Base-by-base conservation (phyloP, 2,888 invertebrate species). In the Meiosimyza platycephala region DNA sequence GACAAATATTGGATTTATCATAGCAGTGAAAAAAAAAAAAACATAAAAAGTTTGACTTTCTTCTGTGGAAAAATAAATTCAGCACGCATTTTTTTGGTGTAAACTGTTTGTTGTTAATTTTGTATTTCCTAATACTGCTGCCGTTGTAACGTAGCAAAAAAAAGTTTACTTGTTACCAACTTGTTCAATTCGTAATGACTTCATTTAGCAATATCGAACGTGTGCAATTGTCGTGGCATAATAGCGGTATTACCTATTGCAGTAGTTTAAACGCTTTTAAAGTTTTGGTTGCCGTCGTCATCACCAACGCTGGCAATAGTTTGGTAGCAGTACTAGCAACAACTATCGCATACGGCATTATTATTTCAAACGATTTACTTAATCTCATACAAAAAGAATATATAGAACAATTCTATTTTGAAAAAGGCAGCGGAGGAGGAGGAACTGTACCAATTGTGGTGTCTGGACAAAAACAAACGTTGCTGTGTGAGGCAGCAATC, bases 391-490 rank as follows among this genome's bases (percentile, higher is more conserved):
- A 85, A 70, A 85, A 85, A 67, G 83, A 82, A 67, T 85, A 83
- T 74, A 79, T 83, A 47, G 83, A 84, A 65, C 84, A 84, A 73
- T 85, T 84, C 71, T 84, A 82, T 72, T 85, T 85, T 76, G 84
- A 85, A 68, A 85, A 85, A 63, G 82, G 83, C 55, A 83, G 81
- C 28, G 85, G 85, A 74, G 85, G 85, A 65, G 84, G 84, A 80
- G 85, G 84, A 77, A 75, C 78, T 74, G 68, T 72, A 22, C 4
- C 28, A 28, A 28, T 28, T 28, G 72, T 72, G 73, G 72, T 72
- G 73, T 76, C 74, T 18, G 74, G 77, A 67, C 52, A 62, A 50
- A 40, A 22, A 54, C 28, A 28, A 4, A 2, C 28, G 28, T 28
- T 28, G 28, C 28, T 28, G 28, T 28, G 28, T 28, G 28, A 28